Evolutionary conservation across 2,113 vertebrate genomes (phyloP).

Genomic region (Rhinolophus sinicus): DNA sequence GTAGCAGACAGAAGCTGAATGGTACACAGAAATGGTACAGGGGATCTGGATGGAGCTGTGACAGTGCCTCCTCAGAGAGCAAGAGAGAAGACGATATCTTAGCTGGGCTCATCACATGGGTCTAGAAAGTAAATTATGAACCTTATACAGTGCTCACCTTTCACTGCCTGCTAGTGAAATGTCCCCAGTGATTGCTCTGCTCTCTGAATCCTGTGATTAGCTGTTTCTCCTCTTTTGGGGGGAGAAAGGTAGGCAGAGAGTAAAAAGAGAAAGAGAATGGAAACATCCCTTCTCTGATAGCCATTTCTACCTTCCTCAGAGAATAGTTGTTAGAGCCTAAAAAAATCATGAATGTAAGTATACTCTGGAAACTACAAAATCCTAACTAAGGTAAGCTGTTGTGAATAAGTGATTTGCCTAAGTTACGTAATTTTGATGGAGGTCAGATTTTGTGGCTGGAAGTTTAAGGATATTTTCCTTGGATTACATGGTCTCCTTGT

Average conservation of each 20-base stretch:
- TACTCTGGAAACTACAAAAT: not conserved
- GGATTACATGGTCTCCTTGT: not conserved
- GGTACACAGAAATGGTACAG: not conserved
- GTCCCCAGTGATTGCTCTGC: not conserved
- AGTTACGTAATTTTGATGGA: constrained; percentile 18
- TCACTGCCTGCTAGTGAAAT: not conserved
- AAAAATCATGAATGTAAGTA: not conserved
- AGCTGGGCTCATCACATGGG: not conserved
- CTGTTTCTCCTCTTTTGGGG: not conserved
- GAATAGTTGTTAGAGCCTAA: not conserved
- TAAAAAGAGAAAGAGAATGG: not conserved
- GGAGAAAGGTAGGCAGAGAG: not conserved
- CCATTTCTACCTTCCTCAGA: not conserved
- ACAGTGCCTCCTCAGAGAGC: not conserved
- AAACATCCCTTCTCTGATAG: not conserved
- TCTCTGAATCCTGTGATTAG: not conserved
- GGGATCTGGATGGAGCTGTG: not conserved
- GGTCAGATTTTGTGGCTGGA: constrained; percentile 32
- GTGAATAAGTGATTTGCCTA: not conserved
- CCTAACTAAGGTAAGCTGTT: not conserved
- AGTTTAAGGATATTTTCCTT: constrained; percentile 45
- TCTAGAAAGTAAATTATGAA: not conserved
- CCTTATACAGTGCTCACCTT: not conserved
- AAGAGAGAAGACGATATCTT: not conserved
- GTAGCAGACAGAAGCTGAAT: not conserved